Base-by-base conservation (phyloP, 2,888 invertebrate genomes). In the Clostera curtula region DNA sequence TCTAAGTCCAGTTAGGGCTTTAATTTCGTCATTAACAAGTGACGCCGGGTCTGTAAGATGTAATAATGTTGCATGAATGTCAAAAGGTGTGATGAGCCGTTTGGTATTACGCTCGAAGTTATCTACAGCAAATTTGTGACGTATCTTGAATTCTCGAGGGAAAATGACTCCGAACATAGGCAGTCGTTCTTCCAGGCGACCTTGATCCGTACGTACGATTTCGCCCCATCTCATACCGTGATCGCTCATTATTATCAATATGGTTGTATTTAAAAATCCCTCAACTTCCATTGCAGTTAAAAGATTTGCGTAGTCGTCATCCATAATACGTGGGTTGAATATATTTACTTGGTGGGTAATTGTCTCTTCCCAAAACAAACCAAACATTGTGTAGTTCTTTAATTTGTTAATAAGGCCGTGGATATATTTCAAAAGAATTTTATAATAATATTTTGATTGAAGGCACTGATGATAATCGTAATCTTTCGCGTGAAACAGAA, bases 211-310 rank as follows among this genome's bases (percentile, higher is more conserved):
- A 29, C 84, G 74, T 2, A 93, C 85, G 40, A 94, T 92, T 2
- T 80, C 77, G 1, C 95, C 96, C 88, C 91, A 95, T 34, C 96
- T 83, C 39, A 94, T 88, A 0, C 96, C 96, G 55, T 96, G 96
- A 60, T 96, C 96, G 60, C 95, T 95, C 79, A 95, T 84, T 5
- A 93, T 64, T 17, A 95, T 68, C 10, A 91, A 34, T n/a, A 88
- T 84, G 0, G 93, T 92, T 11, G 87, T 79, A 25, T 90, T 85
- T 12, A 93, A 66, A 20, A 85, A 66, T 0, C 83, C 77, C 1
- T 69, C 56, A 1, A 57, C 34, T 17, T 86, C 57, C 36, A 90
- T 49, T 25, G 76, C 56, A 20, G 64, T 56, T 17, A 95, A 64
- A 43, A 91, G 80, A 1, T 77, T 49, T 25, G 71, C 49, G 50